Conservation (phyloP, 2,113 vertebrate species). For the Camelus dromedarius region DNA sequence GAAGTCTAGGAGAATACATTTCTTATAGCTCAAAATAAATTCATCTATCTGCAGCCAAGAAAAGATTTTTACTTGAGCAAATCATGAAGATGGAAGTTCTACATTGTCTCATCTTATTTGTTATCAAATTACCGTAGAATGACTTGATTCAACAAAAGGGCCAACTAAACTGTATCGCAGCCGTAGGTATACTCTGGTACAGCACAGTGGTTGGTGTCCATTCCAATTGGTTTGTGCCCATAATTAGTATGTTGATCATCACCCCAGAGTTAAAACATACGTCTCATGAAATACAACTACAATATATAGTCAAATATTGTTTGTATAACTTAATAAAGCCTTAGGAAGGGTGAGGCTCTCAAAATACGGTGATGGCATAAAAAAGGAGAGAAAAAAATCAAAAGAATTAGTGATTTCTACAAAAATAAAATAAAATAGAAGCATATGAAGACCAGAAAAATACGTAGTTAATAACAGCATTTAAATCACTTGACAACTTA, state of each 20-base stretch:
- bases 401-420: not conserved
- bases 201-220: not conserved
- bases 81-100: not conserved
- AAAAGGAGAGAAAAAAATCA: not conserved
- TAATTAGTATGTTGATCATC: not conserved
- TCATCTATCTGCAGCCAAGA: not conserved
- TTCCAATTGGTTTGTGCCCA: not conserved
- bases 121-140: not conserved
- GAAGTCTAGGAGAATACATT: not conserved
- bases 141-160: not conserved
- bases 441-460: not conserved
- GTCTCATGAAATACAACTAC: not conserved
- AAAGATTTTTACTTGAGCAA: slow-evolving; percentile 17
- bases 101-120: not conserved
- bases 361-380: not conserved
- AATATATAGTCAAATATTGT: not conserved
- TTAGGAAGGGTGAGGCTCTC: not conserved
- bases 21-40: slow-evolving; percentile 4
- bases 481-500: not conserved
- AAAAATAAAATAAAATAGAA: not conserved
- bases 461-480: not conserved
- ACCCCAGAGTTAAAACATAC: not conserved
- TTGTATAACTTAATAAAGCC: not conserved
- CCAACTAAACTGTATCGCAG: no score
- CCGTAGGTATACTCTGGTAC: not conserved